Evolutionary conservation across 2,113 vertebrate genomes (phyloP).

Genomic region (Eptesicus fuscus): DNA sequence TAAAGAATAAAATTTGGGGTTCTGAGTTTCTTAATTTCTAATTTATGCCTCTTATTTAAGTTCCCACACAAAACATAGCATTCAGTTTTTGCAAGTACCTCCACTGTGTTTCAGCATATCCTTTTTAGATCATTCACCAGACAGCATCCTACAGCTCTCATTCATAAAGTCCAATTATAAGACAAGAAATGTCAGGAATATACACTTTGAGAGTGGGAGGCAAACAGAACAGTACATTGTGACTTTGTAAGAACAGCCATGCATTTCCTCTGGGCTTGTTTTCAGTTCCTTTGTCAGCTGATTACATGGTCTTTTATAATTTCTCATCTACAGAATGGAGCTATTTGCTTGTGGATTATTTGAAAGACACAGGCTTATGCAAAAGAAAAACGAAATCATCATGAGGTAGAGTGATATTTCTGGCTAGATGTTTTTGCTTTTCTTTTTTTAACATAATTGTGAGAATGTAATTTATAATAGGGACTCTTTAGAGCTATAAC

Average conservation of each 20-base stretch:
- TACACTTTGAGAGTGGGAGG: constrained; percentile 81
- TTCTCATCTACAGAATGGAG: constrained; percentile 84
- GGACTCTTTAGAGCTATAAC: constrained; percentile 49
- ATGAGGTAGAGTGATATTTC: constrained; percentile 70
- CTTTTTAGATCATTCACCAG: constrained; percentile 77
- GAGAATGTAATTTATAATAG: not conserved
- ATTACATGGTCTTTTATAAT: constrained; percentile 92
- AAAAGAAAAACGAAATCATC: constrained; percentile 83
- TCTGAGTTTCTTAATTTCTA: constrained; percentile 31
- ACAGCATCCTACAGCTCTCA: constrained; percentile 78
- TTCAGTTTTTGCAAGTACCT: constrained; percentile 67
- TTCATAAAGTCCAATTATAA: constrained; percentile 85
- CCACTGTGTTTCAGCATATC: constrained; percentile 61
- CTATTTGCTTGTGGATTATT: constrained; percentile 88
- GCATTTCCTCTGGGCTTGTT: constrained; percentile 83
- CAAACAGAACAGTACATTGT: constrained; percentile 83
- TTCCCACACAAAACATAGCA: constrained; percentile 40
- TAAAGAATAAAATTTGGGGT: constrained; percentile 22
- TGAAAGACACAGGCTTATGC: constrained; percentile 84
- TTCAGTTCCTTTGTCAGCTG: constrained; percentile 88
- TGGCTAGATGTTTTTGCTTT: constrained; percentile 72
- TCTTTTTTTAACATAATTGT: constrained; percentile 48
- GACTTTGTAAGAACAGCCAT: constrained; percentile 75
- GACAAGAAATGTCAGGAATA: constrained; percentile 83
- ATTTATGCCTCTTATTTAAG: constrained; percentile 62